These are phyloP conservation scores for Megalops atlanticus DNA, from an alignment of 2,113 vertebrate genomes.

Conservation along the genomic window DNA sequence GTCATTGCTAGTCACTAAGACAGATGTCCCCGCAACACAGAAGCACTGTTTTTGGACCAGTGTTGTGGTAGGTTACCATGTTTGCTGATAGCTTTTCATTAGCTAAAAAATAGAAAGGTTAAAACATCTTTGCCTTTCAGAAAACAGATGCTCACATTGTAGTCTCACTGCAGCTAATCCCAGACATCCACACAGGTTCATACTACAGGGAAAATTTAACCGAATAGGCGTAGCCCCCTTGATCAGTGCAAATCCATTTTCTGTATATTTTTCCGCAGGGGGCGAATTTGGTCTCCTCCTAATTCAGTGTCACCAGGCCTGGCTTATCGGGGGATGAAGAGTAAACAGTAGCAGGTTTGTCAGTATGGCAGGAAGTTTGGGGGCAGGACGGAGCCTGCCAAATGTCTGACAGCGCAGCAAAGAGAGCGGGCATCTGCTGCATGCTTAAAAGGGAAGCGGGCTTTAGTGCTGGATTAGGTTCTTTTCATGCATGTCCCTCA, in stretches of 20 bases:
- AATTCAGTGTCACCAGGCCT: background rate
- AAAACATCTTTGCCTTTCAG: too few relatives aligned
- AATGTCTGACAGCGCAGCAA: background rate
- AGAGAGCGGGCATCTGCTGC: background rate
- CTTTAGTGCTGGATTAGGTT: background rate
- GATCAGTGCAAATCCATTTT: too few relatives aligned
- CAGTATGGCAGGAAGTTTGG: background rate
- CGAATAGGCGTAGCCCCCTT: too few relatives aligned
- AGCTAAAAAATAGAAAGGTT: too few relatives aligned
- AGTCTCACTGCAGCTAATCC: background rate
- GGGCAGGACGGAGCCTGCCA: too few relatives aligned
- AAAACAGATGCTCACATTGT: too few relatives aligned
- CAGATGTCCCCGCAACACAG: too few relatives aligned
- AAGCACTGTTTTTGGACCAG: too few relatives aligned
- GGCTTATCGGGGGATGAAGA: background rate
- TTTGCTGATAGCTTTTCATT: too few relatives aligned
- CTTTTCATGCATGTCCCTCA: background rate
- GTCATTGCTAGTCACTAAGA: too few relatives aligned
- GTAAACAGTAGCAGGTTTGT: background rate
- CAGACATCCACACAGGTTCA: background rate
- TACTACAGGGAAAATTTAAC: background rate
- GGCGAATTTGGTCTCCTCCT: background rate
- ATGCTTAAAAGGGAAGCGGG: too few relatives aligned
- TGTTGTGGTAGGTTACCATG: too few relatives aligned
- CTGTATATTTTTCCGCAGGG: background rate